Evolutionary conservation across 2,888 invertebrate genomes (phyloP).

Genomic region (Agriotes lineatus): DNA sequence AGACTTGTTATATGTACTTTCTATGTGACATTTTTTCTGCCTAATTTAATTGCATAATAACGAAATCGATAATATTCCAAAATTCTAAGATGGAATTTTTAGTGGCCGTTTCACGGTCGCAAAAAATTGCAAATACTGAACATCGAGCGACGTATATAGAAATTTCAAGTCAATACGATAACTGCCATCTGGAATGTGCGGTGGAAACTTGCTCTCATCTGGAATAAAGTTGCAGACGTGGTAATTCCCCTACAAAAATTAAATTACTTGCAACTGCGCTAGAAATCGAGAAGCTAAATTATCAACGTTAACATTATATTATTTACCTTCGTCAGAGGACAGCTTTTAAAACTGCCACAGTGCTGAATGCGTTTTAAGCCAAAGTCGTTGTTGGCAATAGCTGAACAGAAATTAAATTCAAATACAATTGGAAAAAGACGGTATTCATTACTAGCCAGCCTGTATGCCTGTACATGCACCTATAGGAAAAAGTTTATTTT

Average conservation of each 20-base stretch:
- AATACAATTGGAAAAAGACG: not conserved
- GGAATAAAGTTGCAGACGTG: not conserved
- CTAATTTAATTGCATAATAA: too few species aligned
- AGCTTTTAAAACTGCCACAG: not conserved
- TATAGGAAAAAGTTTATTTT: too few species aligned
- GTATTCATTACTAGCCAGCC: slow-evolving; percentile 7
- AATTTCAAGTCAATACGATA: not conserved
- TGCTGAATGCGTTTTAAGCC: not conserved
- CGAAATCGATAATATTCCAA: too few species aligned
- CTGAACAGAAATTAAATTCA: not conserved
- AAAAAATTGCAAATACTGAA: not conserved
- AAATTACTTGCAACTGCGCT: too few species aligned
- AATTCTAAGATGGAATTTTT: too few species aligned
- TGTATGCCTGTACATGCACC: not conserved
- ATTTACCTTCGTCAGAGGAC: not conserved
- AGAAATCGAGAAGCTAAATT: too few species aligned
- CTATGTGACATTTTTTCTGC: too few species aligned
- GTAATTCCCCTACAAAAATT: not conserved
- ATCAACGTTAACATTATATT: too few species aligned
- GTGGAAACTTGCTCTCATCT: not conserved
- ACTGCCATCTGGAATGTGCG: not conserved
- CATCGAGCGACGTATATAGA: too few species aligned
- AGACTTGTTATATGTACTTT: too few species aligned
- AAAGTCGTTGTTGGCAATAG: not conserved
- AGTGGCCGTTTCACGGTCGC: not conserved